Base-by-base conservation (phyloP, 2,113 vertebrate species). In the Pachyramphus minor region DNA sequence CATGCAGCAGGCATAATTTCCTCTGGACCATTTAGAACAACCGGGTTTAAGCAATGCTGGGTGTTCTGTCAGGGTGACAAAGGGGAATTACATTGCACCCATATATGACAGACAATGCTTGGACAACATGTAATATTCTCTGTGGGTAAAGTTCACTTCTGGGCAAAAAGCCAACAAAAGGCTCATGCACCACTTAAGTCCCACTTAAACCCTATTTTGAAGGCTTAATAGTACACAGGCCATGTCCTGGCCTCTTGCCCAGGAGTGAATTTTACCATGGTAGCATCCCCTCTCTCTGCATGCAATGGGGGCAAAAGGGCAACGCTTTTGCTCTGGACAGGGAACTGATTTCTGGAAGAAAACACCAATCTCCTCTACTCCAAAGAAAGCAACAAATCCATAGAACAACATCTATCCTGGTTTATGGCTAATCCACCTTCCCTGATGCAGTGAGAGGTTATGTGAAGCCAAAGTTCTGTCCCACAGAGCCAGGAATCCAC, bases 171-270 rank as follows among this genome's bases (percentile, higher is more conserved):
- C 95, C 95, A 96, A 93, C 68, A 81, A 81, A 79, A 97, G 95
- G 92, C 95, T 94, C 88, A 88, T 59, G 90, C 79, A 58, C 93
- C 87, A 92, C 95, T 96, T 94, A 93, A 96, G 95, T 96, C 92
- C 90, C 95, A 96, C 92, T 96, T 95, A 96, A 96, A 95, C 83
- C 87, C 79, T 96, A 45, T 96, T 96, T 96, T 88, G 90, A 84
- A 93, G 82, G 92, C 93, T 96, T 95, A 95, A 90, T 95, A 90
- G 95, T 73, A 91, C 92, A 81, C 50, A 94, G 95, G 75, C 79
- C 82, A 22, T 69, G 81, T 89, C 82, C 91, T 97, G 94, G 95
- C 95, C 95, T 95, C 84, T 82, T 95, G 91, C 96, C 94, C 87
- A 89, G 91, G 59, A 93, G 62, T 39, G 91, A 94, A 59, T 96